Conservation (phyloP, 2,797 vertebrate species). For the Chromis chromis region DNA sequence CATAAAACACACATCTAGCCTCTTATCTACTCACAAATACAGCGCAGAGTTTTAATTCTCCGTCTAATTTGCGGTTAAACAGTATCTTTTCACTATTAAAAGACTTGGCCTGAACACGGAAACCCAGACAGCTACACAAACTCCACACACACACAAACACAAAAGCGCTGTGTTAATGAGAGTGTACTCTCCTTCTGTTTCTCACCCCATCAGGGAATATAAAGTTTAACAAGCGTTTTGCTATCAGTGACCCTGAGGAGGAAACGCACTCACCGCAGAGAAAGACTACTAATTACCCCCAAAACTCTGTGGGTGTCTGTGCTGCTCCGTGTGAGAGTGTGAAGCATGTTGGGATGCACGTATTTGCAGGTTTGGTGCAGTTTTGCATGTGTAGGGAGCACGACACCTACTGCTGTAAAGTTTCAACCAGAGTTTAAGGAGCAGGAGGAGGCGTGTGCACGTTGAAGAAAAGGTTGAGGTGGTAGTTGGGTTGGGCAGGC, state of each 20-base stretch:
- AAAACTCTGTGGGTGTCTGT: conserved; percentile 46
- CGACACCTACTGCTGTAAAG: conserved; percentile 62
- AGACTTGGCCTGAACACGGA: conserved; percentile 42
- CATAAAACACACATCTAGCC: background rate
- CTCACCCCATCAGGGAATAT: conserved; percentile 77
- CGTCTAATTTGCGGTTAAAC: conserved; percentile 48
- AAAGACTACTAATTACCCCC: conserved; percentile 72
- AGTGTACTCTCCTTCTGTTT: conserved; percentile 68
- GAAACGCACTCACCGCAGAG: conserved; percentile 69
- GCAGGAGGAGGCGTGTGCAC: conserved; percentile 8
- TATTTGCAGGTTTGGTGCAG: background rate
- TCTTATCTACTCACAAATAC: background rate
- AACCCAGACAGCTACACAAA: conserved; percentile 47
- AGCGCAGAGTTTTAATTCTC: conserved; percentile 30
- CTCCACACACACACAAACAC: conserved; percentile 33
- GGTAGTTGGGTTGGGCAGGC: conserved; percentile 58
- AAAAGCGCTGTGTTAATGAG: conserved; percentile 68
- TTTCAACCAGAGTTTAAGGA: conserved; percentile 38
- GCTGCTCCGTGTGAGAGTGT: conserved; percentile 30
- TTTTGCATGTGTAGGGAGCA: conserved; percentile 22
- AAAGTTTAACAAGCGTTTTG: conserved; percentile 82
- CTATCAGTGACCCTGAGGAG: conserved; percentile 79
- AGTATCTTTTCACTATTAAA: conserved; percentile 56
- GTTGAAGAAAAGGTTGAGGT: conserved; percentile 33
- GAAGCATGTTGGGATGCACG: background rate